phyloP scores from a whole-genome alignment of 2,888 invertebrate species.

The Lepidocyrtinus sp. region DNA sequence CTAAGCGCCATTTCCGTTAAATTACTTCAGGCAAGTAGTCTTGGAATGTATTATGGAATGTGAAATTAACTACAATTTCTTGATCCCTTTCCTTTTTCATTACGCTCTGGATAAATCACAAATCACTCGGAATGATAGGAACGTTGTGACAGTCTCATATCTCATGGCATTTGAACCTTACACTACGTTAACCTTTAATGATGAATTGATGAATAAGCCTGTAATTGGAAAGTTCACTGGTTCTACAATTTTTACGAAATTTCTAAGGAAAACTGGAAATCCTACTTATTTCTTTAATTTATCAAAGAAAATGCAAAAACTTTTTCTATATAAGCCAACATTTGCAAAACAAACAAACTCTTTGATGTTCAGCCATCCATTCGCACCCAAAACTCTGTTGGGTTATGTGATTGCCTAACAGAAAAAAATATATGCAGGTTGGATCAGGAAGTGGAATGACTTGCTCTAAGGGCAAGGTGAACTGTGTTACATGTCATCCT shows the following conservation, averaged over 20 bases:
- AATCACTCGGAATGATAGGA: background rate
- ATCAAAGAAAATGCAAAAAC: background rate
- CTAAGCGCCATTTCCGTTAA: background rate
- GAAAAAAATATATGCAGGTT: background rate
- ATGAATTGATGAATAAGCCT: background rate
- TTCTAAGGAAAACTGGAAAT: background rate
- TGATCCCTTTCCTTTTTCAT: background rate
- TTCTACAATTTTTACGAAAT: background rate
- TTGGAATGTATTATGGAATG: too few species aligned
- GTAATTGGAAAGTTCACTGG: background rate
- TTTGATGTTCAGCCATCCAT: too few species aligned
- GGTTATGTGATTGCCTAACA: background rate
- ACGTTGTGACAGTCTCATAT: too few species aligned
- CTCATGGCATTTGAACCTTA: too few species aligned
- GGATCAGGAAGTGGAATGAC: conserved; percentile 49
- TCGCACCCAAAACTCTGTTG: too few species aligned
- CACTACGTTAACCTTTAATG: background rate
- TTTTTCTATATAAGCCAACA: background rate
- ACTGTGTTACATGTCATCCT: conserved; percentile 23
- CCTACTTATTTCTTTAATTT: background rate
- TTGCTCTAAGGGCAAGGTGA: conserved; percentile 56
- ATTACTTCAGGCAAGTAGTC: background rate
- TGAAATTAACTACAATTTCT: background rate
- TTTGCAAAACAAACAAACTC: background rate
- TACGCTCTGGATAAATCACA: background rate